phyloP scores from a whole-genome alignment of 2,797 vertebrate species.

The Labroides dimidiatus region DNA sequence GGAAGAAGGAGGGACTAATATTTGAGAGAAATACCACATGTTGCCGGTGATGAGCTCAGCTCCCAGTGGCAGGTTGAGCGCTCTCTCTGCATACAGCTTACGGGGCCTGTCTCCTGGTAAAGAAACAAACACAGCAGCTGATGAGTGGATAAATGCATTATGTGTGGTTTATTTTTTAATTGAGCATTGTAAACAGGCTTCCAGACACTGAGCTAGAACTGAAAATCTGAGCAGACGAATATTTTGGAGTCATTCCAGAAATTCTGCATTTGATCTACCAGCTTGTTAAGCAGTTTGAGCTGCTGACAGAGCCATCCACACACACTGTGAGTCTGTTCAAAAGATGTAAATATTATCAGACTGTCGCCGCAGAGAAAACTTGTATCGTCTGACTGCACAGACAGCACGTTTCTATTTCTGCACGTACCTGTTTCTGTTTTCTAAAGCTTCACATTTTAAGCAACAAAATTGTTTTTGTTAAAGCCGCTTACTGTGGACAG shows the following conservation, averaged over 20 bases:
- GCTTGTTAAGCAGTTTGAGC: constrained; percentile 26
- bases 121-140: constrained; percentile 15
- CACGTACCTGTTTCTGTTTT: not conserved
- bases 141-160: not conserved
- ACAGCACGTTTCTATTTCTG: not conserved
- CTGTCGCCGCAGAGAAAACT: not conserved
- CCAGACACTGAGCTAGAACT: not conserved
- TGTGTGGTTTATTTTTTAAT: constrained; percentile 1
- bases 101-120: constrained; percentile 85
- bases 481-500: constrained; percentile 83
- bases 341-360: not conserved
- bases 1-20: not conserved
- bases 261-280: constrained; percentile 33
- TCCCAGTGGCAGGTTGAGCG: constrained; percentile 86
- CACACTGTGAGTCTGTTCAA: not conserved
- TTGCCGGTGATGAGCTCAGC: constrained; percentile 88
- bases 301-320: constrained; percentile 15
- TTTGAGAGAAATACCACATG: constrained; percentile 79
- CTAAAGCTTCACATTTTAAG: not conserved
- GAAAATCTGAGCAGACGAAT: constrained; percentile 12
- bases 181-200: constrained; percentile 13
- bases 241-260: constrained; percentile 33
- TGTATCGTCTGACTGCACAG: not conserved
- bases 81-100: constrained; percentile 88
- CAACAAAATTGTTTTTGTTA: not conserved